phyloP scores from a whole-genome alignment of 2,113 vertebrate species.

The Astur gentilis region DNA sequence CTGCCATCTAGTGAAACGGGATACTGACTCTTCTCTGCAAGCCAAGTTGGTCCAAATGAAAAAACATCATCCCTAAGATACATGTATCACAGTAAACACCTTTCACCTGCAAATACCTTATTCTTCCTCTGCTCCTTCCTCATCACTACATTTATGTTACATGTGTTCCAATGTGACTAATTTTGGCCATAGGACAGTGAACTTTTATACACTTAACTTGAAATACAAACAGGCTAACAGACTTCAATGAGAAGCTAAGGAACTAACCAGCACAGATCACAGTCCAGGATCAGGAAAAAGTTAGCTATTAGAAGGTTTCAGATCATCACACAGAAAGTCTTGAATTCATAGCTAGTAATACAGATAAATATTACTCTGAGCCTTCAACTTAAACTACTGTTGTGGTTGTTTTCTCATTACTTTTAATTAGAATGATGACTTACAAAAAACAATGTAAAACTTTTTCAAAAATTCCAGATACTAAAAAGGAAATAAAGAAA shows the following conservation, averaged over 20 bases:
- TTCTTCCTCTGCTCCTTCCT: neutral
- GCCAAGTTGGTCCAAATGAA: neutral
- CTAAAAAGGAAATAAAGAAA: neutral
- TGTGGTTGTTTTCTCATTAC: neutral
- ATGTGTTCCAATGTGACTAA: neutral
- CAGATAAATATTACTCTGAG: neutral
- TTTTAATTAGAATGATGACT: neutral
- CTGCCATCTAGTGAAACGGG: slow-evolving; percentile 43
- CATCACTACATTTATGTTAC: neutral
- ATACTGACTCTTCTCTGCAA: neutral
- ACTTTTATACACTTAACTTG: neutral
- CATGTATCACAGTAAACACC: neutral
- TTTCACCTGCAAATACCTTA: neutral
- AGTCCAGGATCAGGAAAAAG: neutral
- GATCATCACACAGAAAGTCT: neutral
- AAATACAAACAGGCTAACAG: neutral
- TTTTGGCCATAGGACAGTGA: neutral
- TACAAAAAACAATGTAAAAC: neutral
- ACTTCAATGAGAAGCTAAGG: neutral
- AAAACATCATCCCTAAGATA: neutral
- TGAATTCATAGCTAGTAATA: neutral
- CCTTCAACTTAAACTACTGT: neutral
- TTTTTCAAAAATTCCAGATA: neutral
- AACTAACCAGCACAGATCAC: neutral
- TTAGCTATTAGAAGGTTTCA: neutral